Evolutionary conservation across 1,140 invertebrate species (phyloP), one percentile per base, ranked within the genome.

Genomic region (Brachionus sp.): DNA sequence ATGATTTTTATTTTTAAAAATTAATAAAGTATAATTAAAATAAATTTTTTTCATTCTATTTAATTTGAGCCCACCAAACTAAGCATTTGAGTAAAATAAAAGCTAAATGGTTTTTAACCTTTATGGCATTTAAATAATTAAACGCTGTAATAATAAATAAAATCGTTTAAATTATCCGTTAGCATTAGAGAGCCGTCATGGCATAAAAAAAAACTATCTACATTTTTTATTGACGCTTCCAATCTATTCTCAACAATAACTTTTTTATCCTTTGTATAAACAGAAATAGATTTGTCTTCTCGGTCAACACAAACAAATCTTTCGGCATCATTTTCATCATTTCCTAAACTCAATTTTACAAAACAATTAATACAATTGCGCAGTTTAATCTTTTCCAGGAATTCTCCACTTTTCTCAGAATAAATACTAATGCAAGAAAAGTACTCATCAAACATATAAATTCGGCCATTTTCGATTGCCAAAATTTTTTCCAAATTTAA

Each of bases 151-250:
- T 37, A 35, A 68, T 68, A 68, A 35, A 68, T 37, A 13, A 68
- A 35, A 68, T 68, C 64, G 35, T 68, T 68, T 68, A 68, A n/a
- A 68, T 35, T 35, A n/a, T 68, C 64, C 12, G 35, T 68, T 12
- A 68, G n/a, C 25, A 68, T 68, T 33, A 68, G 35, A 3, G 64
- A 68, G 35, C 64, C 64, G 29, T 68, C 64, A 35, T 68, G 64
- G 12, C 29, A 35, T 35, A 68, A 5, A 68, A n/a, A 68, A 68
- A 68, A 68, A 33, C n/a, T 16, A 68, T 68, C 35, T 68, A 68
- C n/a, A 68, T 68, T 68, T 68, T 68, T 68, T 3, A 68, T n/a
- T 23, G 35, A 35, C n/a, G 25, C 3, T 5, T 68, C 35, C 3
- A 68, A 25, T 0, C 10, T 68, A 33, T 68, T 68, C 29, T 68